These are phyloP conservation scores for Paedocypris micromegethes DNA, from an alignment of 2,797 vertebrate genomes.

Conservation along the genomic window DNA sequence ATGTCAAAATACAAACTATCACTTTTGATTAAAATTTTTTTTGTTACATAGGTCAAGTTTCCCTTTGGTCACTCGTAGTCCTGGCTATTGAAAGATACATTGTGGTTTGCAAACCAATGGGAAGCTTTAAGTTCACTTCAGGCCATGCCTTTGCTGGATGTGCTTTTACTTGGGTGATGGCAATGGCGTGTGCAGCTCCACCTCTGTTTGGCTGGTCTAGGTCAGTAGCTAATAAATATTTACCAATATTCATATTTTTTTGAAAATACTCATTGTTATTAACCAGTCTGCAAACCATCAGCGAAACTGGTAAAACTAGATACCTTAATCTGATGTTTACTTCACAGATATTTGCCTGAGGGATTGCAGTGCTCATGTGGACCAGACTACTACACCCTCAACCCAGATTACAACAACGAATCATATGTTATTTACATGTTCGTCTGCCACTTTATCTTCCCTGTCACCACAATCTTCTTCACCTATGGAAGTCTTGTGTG, in stretches of 20 bases:
- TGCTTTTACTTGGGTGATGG: slow-evolving; percentile 73
- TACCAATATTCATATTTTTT: too few species aligned
- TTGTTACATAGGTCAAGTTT: slow-evolving; percentile 51
- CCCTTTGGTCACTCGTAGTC: slow-evolving; percentile 63
- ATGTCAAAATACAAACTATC: slow-evolving; percentile 29
- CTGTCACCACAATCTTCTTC: too few species aligned
- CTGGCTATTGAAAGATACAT: slow-evolving; percentile 68
- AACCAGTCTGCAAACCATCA: neutral
- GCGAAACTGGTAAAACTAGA: neutral
- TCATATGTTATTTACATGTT: too few species aligned
- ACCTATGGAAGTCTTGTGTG: too few species aligned
- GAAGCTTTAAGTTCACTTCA: slow-evolving; percentile 71
- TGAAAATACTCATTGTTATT: too few species aligned
- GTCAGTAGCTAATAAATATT: slow-evolving; percentile 42
- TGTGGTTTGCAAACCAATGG: slow-evolving; percentile 77
- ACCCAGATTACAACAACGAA: too few species aligned
- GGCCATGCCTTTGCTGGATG: slow-evolving; percentile 63
- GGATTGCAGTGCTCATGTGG: too few species aligned
- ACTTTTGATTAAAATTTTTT: neutral
- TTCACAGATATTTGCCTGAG: too few species aligned
- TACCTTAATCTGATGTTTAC: neutral
- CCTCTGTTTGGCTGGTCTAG: slow-evolving; percentile 76
- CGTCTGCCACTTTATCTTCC: too few species aligned
- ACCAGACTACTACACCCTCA: too few species aligned
- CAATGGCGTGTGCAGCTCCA: slow-evolving; percentile 62